Conservation (phyloP, 2,797 vertebrate species). For the Euphonia xanthogaster region DNA sequence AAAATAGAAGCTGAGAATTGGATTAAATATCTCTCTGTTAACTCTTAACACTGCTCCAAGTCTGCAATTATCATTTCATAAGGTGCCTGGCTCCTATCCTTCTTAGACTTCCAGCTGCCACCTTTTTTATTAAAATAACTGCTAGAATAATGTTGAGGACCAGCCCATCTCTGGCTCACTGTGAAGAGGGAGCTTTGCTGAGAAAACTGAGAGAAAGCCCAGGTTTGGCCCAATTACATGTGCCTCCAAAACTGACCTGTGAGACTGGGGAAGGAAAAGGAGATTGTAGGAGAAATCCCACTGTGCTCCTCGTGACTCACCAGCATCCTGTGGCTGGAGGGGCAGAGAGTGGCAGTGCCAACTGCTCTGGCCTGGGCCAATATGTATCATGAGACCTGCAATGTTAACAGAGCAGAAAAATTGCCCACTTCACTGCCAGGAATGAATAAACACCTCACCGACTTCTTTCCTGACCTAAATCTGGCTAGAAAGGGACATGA, state of each 20-base stretch:
- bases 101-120: neutral
- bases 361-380: neutral
- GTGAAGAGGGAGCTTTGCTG: neutral
- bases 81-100: neutral
- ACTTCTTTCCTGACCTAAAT: neutral
- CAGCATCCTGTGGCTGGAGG: neutral
- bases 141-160: neutral
- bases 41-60: slow-evolving; percentile 23
- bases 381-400: neutral
- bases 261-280: neutral
- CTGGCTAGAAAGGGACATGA: neutral
- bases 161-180: neutral
- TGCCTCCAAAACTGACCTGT: neutral
- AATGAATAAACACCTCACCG: neutral
- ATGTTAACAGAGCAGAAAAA: neutral
- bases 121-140: neutral
- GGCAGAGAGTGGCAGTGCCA: neutral
- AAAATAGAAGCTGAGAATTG: slow-evolving; percentile 50
- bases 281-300: neutral
- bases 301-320: neutral
- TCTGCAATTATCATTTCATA: slow-evolving; percentile 32
- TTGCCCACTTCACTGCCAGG: neutral
- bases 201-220: neutral
- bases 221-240: neutral
- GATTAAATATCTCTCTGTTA: slow-evolving; percentile 21